Conservation (phyloP, 2,113 vertebrate species). For the Etheostoma cragini region DNA sequence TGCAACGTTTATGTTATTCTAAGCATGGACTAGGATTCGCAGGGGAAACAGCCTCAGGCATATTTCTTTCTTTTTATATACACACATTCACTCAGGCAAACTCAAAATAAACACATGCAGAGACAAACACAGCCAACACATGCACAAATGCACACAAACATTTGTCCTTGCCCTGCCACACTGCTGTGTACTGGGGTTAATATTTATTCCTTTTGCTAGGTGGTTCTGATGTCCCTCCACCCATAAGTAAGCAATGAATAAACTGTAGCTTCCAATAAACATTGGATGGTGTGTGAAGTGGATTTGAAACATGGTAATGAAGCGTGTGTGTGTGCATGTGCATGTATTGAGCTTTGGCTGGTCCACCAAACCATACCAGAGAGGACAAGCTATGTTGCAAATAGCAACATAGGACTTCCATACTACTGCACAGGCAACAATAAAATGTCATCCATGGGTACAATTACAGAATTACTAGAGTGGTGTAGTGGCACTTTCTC, state of each 20-base stretch:
- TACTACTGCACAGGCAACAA: constrained; percentile 51
- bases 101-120: constrained; percentile 31
- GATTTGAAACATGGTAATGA: constrained; percentile 78
- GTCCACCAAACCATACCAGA: constrained; percentile 58
- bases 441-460: constrained; percentile 67
- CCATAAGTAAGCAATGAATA: constrained; percentile 78
- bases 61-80: not conserved
- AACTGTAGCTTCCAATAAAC: constrained; percentile 78
- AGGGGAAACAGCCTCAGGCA: constrained; percentile 29
- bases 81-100: constrained; percentile 32
- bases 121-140: constrained; percentile 24
- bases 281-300: constrained; percentile 54
- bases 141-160: constrained; percentile 23
- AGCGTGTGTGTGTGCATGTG: constrained; percentile 19
- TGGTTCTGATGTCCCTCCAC: constrained; percentile 68
- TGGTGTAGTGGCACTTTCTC: constrained; percentile 76
- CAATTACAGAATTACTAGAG: constrained; percentile 73
- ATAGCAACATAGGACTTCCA: constrained; percentile 78
- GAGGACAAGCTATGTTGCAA: constrained; percentile 68
- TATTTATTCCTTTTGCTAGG: constrained; percentile 70
- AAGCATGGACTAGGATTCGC: not conserved
- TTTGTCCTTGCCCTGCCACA: constrained; percentile 48
- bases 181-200: constrained; percentile 52
- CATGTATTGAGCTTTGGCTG: constrained; percentile 17
- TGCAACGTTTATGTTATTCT: constrained; percentile 25